phyloP scores from a whole-genome alignment of 2,888 invertebrate species.

The Caenorhabditis wallacei region DNA sequence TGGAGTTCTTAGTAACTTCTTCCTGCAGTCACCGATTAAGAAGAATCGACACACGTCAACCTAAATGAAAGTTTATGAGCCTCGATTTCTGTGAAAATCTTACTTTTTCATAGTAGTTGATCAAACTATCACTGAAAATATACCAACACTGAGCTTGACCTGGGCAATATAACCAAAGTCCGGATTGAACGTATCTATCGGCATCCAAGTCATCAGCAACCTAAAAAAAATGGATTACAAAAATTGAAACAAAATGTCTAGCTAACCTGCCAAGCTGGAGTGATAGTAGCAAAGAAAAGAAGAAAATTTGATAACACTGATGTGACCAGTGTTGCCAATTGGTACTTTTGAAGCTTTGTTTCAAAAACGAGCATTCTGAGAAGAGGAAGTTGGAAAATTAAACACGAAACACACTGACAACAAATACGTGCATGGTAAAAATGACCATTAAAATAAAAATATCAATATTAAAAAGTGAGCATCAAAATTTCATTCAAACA shows the following conservation, averaged over 20 bases:
- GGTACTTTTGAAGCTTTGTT: constrained; percentile 74
- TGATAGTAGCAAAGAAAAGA: constrained; percentile 77
- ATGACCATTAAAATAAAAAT: constrained; percentile 12
- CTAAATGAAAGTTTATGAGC: constrained; percentile 44
- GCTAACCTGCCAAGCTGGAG: constrained; percentile 82
- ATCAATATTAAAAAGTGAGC: not conserved
- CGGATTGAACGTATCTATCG: constrained; percentile 77
- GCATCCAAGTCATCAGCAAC: constrained; percentile 82
- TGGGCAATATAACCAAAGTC: constrained; percentile 82
- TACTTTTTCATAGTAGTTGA: constrained; percentile 82
- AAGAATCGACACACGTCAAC: constrained; percentile 82
- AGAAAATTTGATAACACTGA: constrained; percentile 73
- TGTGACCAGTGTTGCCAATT: constrained; percentile 70
- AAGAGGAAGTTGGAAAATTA: no score
- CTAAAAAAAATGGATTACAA: constrained; percentile 50
- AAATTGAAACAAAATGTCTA: not conserved
- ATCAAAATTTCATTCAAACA: not conserved
- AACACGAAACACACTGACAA: constrained; percentile 11
- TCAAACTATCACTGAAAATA: constrained; percentile 81
- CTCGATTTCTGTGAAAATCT: not conserved
- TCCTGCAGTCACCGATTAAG: constrained; percentile 82
- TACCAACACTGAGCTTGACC: constrained; percentile 78
- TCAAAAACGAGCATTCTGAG: constrained; percentile 56
- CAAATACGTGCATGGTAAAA: constrained; percentile 22
- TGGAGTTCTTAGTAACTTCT: constrained; percentile 81